phyloP scores from a whole-genome alignment of 2,113 vertebrate genomes.

The Megaceryle torquata region DNA sequence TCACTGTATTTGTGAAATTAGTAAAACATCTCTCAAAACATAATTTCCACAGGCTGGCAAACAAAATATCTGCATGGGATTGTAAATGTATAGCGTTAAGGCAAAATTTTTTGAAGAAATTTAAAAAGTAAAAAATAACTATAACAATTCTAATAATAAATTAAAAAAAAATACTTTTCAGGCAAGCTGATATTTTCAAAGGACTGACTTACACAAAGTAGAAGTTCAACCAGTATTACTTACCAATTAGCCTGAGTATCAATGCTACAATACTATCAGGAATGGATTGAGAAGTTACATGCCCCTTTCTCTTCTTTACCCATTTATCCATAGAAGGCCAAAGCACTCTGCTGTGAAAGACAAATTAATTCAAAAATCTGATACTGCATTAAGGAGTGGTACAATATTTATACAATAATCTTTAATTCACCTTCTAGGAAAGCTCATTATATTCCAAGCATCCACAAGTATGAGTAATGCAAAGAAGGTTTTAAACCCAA shows the following conservation, averaged over 20 bases:
- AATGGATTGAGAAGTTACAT: conserved; percentile 54
- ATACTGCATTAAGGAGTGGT: background rate
- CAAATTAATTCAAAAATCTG: background rate
- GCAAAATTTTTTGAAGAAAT: background rate
- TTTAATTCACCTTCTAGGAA: background rate
- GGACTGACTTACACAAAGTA: background rate
- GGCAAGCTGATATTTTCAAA: background rate
- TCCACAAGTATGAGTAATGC: background rate
- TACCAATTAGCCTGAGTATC: conserved; percentile 89
- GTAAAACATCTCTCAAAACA: background rate
- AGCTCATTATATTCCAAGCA: background rate
- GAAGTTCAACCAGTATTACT: conserved; percentile 20
- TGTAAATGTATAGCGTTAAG: background rate
- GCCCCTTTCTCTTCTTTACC: conserved; percentile 82
- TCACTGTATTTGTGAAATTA: background rate
- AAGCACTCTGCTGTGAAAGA: conserved; percentile 82
- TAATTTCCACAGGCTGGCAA: background rate
- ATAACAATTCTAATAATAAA: background rate
- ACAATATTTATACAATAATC: background rate
- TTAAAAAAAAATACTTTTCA: background rate
- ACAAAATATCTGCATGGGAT: background rate
- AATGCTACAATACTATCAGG: conserved; percentile 81
- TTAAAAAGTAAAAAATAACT: background rate
- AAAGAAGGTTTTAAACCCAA: background rate
- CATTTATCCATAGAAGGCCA: conserved; percentile 95